Evolutionary conservation across 2,888 invertebrate species (phyloP).

Genomic region (Drosophila siamana): DNA sequence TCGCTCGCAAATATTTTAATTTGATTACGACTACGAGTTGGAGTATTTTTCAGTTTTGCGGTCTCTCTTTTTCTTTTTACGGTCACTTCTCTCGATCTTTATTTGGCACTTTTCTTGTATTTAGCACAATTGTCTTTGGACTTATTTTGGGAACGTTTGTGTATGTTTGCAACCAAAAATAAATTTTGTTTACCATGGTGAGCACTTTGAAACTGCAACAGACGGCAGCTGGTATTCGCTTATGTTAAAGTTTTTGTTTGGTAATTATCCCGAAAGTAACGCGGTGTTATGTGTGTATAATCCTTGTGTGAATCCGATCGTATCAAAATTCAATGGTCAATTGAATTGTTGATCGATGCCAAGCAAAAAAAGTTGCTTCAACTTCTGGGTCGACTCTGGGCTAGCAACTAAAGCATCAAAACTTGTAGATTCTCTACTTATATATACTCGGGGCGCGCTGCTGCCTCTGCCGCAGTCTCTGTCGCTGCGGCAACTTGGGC

Average conservation of each 20-base stretch:
- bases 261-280: conserved; percentile 42
- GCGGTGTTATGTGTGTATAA: conserved; percentile 52
- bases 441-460: conserved; percentile 83
- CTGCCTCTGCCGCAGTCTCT: conserved; percentile 13
- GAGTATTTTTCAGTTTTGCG: conserved; percentile 6
- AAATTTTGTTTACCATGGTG: conserved; percentile 78
- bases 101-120: conserved; percentile 39
- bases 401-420: conserved; percentile 85
- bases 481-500: conserved; percentile 69
- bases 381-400: conserved; percentile 85
- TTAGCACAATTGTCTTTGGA: conserved; percentile 35
- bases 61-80: conserved; percentile 37
- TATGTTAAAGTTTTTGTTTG: conserved; percentile 14
- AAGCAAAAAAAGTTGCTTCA: conserved; percentile 75
- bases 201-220: conserved; percentile 77
- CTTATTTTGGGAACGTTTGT: conserved; percentile 24
- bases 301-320: conserved; percentile 76
- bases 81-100: conserved; percentile 34
- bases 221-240: conserved; percentile 53
- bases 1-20: conserved; percentile 27
- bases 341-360: conserved; percentile 84
- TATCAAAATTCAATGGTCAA: conserved; percentile 83
- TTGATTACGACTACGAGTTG: conserved; percentile 8
- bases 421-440: conserved; percentile 84
- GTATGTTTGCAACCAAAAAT: conserved; percentile 29